These are phyloP conservation scores for Petrophora chlorosata DNA, from an alignment of 2,888 invertebrate genomes.

Conservation along the genomic window DNA sequence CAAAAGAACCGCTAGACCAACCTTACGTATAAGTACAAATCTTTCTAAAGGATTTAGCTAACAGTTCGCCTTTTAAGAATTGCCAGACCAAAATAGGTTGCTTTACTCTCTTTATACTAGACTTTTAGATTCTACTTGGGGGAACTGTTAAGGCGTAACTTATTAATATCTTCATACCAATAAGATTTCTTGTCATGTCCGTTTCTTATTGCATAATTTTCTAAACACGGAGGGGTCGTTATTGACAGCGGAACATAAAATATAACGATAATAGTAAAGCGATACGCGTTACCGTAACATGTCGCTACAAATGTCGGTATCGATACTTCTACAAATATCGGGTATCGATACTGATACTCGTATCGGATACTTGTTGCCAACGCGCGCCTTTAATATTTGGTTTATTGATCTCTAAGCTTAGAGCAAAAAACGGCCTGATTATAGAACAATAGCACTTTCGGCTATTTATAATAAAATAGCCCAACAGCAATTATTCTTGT, in stretches of 20 bases:
- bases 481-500: no score
- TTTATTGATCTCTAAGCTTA: no score
- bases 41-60: no score
- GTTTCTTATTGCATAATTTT: slow-evolving; percentile 33
- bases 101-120: no score
- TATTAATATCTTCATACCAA: slow-evolving; percentile 3
- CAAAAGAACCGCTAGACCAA: no score
- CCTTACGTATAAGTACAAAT: no score
- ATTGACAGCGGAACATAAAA: slow-evolving; percentile 51
- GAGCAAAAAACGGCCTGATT: no score
- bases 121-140: no score
- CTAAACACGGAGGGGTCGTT: slow-evolving; percentile 36
- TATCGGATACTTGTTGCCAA: slow-evolving; percentile 21
- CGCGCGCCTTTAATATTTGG: slow-evolving; percentile 20
- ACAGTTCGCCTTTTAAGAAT: no score
- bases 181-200: slow-evolving; percentile 37
- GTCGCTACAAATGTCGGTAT: slow-evolving; percentile 36
- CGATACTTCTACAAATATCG: slow-evolving; percentile 36
- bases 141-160: not conserved
- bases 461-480: no score
- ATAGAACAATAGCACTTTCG: no score
- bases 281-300: slow-evolving; percentile 51
- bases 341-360: slow-evolving; percentile 31
- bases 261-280: slow-evolving; percentile 51
- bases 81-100: no score